These are phyloP conservation scores for Magallana nippona DNA, from an alignment of 2,888 invertebrate genomes.

Conservation along the genomic window DNA sequence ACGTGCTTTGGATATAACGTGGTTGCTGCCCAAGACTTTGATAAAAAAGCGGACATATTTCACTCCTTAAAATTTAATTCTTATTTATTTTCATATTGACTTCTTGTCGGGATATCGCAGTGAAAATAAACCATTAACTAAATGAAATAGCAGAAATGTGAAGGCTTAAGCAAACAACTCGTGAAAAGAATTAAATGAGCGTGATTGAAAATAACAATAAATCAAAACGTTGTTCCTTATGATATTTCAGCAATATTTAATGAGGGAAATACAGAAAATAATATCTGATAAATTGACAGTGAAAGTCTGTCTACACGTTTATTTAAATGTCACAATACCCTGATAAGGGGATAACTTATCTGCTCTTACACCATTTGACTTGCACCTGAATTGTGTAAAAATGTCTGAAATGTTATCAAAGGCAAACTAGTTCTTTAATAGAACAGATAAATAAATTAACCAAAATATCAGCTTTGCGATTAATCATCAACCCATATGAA, in stretches of 20 bases:
- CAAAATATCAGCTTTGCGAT: no score
- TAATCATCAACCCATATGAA: no score
- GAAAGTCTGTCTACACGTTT: not conserved
- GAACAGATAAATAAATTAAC: no score
- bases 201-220: slow-evolving; percentile 3
- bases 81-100: slow-evolving; percentile 31
- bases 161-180: slow-evolving; percentile 19
- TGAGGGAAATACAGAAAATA: slow-evolving; percentile 15
- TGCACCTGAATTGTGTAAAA: not conserved
- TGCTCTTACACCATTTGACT: not conserved
- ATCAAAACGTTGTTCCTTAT: slow-evolving; percentile 18
- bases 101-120: slow-evolving; percentile 9
- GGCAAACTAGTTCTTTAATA: not conserved
- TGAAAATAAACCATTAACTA: not conserved
- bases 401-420: not conserved
- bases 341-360: not conserved
- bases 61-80: slow-evolving; percentile 16
- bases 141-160: slow-evolving; percentile 26
- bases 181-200: slow-evolving; percentile 13
- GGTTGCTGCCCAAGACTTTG: slow-evolving; percentile 14
- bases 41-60: slow-evolving; percentile 24
- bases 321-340: not conserved
- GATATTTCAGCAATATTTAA: not conserved
- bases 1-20: not conserved
- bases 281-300: not conserved